Percentiles rank a stretch among this genome's conserved stretches.
Evolutionary conservation across 2,797 vertebrate genomes (phyloP).

Genomic region (Cygnus olor): DNA sequence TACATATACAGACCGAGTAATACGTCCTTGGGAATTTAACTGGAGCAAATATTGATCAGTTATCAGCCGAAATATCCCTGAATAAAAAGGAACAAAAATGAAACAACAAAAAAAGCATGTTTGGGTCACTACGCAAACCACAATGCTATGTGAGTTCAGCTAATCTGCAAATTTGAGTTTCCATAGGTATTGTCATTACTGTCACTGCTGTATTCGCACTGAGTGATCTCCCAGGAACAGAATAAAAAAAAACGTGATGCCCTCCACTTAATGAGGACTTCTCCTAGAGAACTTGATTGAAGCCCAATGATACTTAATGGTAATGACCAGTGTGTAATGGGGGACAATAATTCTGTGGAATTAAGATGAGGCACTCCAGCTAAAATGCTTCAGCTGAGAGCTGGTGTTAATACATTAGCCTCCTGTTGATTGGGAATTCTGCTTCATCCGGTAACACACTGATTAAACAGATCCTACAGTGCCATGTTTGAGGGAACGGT

Average conservation of each 20-base stretch:
- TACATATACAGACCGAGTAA: accelerated
- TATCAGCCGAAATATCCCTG: background rate
- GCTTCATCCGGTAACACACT: background rate
- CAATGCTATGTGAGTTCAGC: background rate
- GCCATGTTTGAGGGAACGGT: background rate
- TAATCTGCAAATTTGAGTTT: background rate
- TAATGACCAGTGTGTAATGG: background rate
- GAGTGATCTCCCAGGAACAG: conserved; percentile 2
- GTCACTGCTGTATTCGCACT: background rate
- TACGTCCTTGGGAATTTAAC: background rate
- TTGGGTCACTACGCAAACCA: background rate
- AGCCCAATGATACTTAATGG: background rate
- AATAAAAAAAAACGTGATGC: background rate
- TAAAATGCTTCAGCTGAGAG: conserved; percentile 25
- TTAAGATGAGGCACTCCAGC: conserved; percentile 23
- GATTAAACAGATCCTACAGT: background rate
- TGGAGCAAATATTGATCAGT: background rate
- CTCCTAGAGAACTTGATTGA: conserved; percentile 20
- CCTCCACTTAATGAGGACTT: conserved; percentile 33
- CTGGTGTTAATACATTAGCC: background rate
- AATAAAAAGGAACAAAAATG: background rate
- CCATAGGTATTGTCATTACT: background rate
- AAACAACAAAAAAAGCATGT: background rate
- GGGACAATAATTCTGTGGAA: conserved; percentile 20
- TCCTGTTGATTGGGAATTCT: conserved; percentile 36